Percentiles rank a stretch among this genome's conserved stretches.
These are phyloP conservation scores for Lucilia cuprina DNA, from an alignment of 1,140 invertebrate species.

Conservation along the genomic window DNA sequence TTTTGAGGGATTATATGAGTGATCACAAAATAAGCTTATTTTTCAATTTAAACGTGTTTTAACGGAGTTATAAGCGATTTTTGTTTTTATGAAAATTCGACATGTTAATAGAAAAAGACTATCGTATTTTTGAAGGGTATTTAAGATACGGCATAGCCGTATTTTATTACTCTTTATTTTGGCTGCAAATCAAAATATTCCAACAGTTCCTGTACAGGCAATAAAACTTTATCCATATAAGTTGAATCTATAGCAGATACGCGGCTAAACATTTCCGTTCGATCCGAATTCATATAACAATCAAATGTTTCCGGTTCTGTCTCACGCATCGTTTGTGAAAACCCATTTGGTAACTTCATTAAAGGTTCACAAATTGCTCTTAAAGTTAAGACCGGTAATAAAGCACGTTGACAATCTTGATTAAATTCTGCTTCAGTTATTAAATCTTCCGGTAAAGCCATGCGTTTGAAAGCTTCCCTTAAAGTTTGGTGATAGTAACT, in stretches of 20 bases:
- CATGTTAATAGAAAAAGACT: no score
- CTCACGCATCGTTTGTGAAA: slow-evolving; percentile 44
- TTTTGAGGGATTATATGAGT: no score
- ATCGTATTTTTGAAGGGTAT: no score
- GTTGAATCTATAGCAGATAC: slow-evolving; percentile 49
- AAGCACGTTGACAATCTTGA: slow-evolving; percentile 42
- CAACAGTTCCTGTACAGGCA: slow-evolving; percentile 46
- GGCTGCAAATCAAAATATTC: slow-evolving; percentile 44
- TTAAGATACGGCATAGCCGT: no score
- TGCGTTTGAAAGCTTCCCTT: slow-evolving; percentile 34
- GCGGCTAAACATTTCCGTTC: slow-evolving; percentile 47
- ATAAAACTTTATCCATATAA: slow-evolving; percentile 49
- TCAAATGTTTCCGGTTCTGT: slow-evolving; percentile 52
- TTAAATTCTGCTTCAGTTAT: slow-evolving; percentile 42
- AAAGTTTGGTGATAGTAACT: slow-evolving; percentile 45
- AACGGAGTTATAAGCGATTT: no score
- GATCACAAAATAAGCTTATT: no score
- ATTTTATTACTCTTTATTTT: not conserved
- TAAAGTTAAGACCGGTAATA: slow-evolving; percentile 43
- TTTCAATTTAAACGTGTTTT: no score
- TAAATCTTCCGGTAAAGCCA: slow-evolving; percentile 24
- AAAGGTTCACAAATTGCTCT: slow-evolving; percentile 50
- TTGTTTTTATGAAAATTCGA: no score
- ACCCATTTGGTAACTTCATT: slow-evolving; percentile 45
- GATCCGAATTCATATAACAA: slow-evolving; percentile 51